Evolutionary conservation across 2,888 invertebrate genomes (phyloP), one percentile per base, ranked within the genome.

Genomic region (Drosophila testacea): DNA sequence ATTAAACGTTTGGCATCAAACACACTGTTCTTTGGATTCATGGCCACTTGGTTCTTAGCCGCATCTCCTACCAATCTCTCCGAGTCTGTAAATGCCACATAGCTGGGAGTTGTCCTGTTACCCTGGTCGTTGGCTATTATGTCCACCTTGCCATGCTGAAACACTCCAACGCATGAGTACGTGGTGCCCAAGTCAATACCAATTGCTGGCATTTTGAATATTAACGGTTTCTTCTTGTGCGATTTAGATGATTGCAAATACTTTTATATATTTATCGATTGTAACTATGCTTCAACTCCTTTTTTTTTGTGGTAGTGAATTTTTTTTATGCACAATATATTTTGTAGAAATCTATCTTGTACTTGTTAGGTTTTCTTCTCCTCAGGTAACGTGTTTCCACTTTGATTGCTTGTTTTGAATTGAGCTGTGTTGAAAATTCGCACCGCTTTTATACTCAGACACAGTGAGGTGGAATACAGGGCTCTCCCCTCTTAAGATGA

Each of bases 1-100:
- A 98, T 98, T 90, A 98, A 94, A 92, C 98, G 96, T 93, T 98
- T 96, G 84, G 98, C 98, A 94, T 99, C 99, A 92, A 96, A 97
- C 90, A 97, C 96, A 83, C 96, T 96, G 94, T 97, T 97, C 93
- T 95, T 96, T 77, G 97, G 97, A 93, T 97, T 97, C 96, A 97
- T 96, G 86, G 97, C 96, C 80, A 96, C 95, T 93, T 96, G 96
- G 93, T 96, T 96, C 92, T 96, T 96, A 79, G 96, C 96, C 63
- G 96, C 96, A 93, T 96, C 96, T 83, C 96, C 96, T 90, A 96
- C 96, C 85, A 96, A 94, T 89, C 96, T 94, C 92, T 96, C 96
- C 0, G 96, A 95, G 92, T 97, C 97, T 47, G 96, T 96, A 93
- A 97, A 97, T 70, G 96, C 97, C 73, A 97, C 97, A 77, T 92